phyloP scores from a whole-genome alignment of 1,140 invertebrate genomes.

The Prorops nasuta region DNA sequence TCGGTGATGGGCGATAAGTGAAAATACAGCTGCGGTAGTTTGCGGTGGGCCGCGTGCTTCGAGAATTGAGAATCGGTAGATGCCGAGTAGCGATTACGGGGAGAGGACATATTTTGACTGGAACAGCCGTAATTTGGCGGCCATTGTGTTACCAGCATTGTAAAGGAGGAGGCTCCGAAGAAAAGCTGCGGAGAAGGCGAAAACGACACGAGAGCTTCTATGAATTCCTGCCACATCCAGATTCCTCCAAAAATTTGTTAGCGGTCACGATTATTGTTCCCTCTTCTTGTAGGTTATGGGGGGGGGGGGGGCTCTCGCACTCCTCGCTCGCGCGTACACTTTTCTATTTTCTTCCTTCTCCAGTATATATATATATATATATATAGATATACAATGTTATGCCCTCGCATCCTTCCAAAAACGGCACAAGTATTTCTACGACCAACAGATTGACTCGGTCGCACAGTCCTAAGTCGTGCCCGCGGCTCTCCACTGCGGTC shows the following conservation, averaged over 20 bases:
- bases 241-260: slow-evolving; percentile 38
- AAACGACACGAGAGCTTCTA: slow-evolving; percentile 28
- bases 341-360: too few relatives aligned
- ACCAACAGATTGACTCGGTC: too few relatives aligned
- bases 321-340: too few relatives aligned
- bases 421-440: too few relatives aligned
- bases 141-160: slow-evolving; percentile 42
- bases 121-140: slow-evolving; percentile 46
- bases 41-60: slow-evolving; percentile 47
- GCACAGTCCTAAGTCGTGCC: too few relatives aligned
- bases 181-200: slow-evolving; percentile 22
- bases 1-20: slow-evolving; percentile 50
- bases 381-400: too few relatives aligned
- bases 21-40: slow-evolving; percentile 55
- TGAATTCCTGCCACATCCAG: background rate
- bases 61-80: slow-evolving; percentile 30
- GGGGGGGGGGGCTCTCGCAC: too few relatives aligned
- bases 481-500: too few relatives aligned
- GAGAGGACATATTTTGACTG: slow-evolving; percentile 49
- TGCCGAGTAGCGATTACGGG: slow-evolving; percentile 24
- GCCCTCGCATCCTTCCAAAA: too few relatives aligned
- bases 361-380: too few relatives aligned
- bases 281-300: too few relatives aligned
- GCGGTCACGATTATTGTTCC: too few relatives aligned
- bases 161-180: slow-evolving; percentile 29